Percentiles rank a stretch among this genome's conserved stretches.
phyloP scores from a whole-genome alignment of 2,113 vertebrate species.

The Zosterops borbonicus region DNA sequence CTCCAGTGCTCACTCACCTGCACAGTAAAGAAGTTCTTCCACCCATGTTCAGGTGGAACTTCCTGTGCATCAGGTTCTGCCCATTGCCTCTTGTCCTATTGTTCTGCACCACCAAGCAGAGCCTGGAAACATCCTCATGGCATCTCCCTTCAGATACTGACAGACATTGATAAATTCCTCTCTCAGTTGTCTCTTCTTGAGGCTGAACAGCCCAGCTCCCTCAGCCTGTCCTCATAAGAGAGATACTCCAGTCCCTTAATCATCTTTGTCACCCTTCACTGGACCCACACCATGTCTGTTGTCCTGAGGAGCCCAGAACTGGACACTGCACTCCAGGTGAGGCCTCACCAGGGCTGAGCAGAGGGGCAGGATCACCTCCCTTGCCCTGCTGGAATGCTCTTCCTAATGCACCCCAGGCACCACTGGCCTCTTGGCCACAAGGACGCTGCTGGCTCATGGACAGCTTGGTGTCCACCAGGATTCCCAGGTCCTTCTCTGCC shows the following conservation, averaged over 20 bases:
- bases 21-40: not conserved
- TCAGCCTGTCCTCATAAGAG: not conserved
- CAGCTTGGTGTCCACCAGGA: not conserved
- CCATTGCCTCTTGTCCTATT: not conserved
- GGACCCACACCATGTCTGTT: not conserved
- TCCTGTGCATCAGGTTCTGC: not conserved
- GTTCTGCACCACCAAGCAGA: not conserved
- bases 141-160: not conserved
- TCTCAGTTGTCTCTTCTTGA: rapidly evolving
- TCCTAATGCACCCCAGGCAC: not conserved
- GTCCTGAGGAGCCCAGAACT: not conserved
- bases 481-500: rapidly evolving
- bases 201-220: not conserved
- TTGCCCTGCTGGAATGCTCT: not conserved
- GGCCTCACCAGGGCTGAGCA: not conserved
- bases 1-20: rapidly evolving
- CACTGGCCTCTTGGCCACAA: not conserved
- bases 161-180: not conserved
- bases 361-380: not conserved
- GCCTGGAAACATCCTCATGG: not conserved
- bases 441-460: not conserved
- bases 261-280: too few species aligned
- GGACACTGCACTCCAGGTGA: not conserved
- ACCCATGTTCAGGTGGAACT: not conserved
- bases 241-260: not conserved